Conservation (phyloP, 2,113 vertebrate genomes). For the Casuarius casuarius region DNA sequence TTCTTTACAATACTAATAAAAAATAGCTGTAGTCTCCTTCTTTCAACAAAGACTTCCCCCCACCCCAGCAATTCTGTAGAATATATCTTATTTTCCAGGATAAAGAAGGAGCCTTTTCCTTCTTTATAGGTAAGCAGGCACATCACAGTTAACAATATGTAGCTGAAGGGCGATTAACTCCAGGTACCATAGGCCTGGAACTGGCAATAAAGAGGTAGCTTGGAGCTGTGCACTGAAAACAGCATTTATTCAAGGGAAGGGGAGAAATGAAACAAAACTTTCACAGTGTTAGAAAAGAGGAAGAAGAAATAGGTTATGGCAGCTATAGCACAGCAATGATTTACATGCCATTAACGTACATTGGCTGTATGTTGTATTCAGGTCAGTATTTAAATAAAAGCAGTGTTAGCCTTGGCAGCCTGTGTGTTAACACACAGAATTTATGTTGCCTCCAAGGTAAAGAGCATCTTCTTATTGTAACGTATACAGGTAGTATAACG, state of each 20-base stretch:
- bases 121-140: constrained; percentile 58
- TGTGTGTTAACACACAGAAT: constrained; percentile 54
- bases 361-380: constrained; percentile 8
- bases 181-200: constrained; percentile 59
- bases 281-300: constrained; percentile 47
- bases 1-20: constrained; percentile 69
- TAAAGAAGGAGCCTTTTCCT: constrained; percentile 42
- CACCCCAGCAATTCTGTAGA: neutral
- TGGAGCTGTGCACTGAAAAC: constrained; percentile 61
- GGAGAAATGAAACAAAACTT: constrained; percentile 68
- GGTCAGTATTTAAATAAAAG: constrained; percentile 71
- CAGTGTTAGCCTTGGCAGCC: constrained; percentile 19
- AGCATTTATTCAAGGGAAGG: constrained; percentile 55
- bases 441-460: constrained; percentile 64
- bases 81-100: constrained; percentile 62
- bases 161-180: constrained; percentile 71
- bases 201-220: constrained; percentile 70
- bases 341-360: constrained; percentile 9
- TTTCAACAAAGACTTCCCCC: constrained; percentile 53
- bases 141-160: constrained; percentile 65
- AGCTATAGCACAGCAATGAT: constrained; percentile 38
- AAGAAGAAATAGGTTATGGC: constrained; percentile 45
- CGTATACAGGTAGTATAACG: constrained; percentile 29
- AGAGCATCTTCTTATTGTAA: constrained; percentile 50
- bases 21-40: constrained; percentile 52